phyloP scores from a whole-genome alignment of 1,140 invertebrate species.

The Cherax destructor region DNA sequence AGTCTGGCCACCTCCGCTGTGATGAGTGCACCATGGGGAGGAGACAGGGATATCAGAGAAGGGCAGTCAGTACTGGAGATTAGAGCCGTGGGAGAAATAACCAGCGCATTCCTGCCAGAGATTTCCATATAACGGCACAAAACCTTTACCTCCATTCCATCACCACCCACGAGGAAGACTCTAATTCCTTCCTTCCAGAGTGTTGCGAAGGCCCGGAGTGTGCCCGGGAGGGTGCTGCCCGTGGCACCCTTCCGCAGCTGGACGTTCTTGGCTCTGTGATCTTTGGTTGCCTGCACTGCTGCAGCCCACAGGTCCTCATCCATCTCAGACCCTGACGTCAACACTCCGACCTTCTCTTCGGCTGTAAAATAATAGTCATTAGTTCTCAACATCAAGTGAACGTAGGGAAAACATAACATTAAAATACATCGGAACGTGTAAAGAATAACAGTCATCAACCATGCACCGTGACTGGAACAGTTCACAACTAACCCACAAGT shows the following conservation, averaged over 20 bases:
- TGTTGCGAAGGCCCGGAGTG: constrained; percentile 21
- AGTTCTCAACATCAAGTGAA: background rate
- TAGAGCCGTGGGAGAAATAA: constrained; percentile 31
- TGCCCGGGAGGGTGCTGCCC: background rate
- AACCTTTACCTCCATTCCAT: background rate
- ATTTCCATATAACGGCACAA: constrained; percentile 23
- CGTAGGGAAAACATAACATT: no score
- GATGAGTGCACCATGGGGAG: constrained; percentile 17
- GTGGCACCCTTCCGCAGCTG: background rate
- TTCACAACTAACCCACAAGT: no score
- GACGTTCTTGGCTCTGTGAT: background rate
- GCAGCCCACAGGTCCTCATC: constrained; percentile 26
- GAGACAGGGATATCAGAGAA: constrained; percentile 7
- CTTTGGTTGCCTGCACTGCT: background rate
- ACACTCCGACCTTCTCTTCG: constrained; percentile 3
- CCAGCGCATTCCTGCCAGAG: background rate
- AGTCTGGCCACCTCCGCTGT: constrained; percentile 17
- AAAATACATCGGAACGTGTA: no score
- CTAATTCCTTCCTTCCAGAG: constrained; percentile 38
- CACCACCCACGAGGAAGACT: constrained; percentile 41
- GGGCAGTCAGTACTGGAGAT: background rate
- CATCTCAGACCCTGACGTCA: constrained; percentile 17
- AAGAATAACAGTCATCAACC: no score
- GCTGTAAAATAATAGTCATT: background rate
- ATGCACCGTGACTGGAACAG: no score